phyloP scores from a whole-genome alignment of 2,797 vertebrate species.

The Sebastes baramenuke region DNA sequence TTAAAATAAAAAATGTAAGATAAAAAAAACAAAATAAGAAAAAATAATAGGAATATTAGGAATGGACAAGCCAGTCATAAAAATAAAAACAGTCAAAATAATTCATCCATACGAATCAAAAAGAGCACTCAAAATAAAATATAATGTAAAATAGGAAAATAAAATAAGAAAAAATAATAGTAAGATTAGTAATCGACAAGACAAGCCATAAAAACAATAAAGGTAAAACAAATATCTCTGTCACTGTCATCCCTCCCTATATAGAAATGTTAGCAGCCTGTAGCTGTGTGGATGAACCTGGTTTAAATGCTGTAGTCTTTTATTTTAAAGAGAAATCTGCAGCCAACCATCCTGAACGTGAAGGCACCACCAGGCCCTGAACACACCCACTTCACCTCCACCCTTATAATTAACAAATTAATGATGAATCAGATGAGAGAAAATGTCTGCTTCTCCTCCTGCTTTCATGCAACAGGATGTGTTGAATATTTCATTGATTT shows the following conservation, averaged over 20 bases:
- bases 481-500: neutral
- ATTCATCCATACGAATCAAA: too few relatives aligned
- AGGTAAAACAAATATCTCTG: too few relatives aligned
- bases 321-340: neutral
- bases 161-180: too few relatives aligned
- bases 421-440: neutral
- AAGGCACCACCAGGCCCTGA: neutral
- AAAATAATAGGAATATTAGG: too few relatives aligned
- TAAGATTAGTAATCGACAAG: too few relatives aligned
- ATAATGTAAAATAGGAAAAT: too few relatives aligned
- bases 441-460: neutral
- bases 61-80: too few relatives aligned
- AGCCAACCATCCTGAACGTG: neutral
- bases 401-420: slow-evolving; percentile 18
- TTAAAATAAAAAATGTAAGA: too few relatives aligned
- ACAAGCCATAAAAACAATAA: too few relatives aligned
- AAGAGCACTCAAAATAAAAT: too few relatives aligned
- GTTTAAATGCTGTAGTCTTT: neutral
- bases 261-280: neutral
- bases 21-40: too few relatives aligned
- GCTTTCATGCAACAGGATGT: slow-evolving; percentile 11
- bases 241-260: neutral
- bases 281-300: neutral
- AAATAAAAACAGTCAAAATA: too few relatives aligned
- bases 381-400: neutral